Base-by-base conservation (phyloP, 2,888 invertebrate species). In the Mellilla xanthometata region DNA sequence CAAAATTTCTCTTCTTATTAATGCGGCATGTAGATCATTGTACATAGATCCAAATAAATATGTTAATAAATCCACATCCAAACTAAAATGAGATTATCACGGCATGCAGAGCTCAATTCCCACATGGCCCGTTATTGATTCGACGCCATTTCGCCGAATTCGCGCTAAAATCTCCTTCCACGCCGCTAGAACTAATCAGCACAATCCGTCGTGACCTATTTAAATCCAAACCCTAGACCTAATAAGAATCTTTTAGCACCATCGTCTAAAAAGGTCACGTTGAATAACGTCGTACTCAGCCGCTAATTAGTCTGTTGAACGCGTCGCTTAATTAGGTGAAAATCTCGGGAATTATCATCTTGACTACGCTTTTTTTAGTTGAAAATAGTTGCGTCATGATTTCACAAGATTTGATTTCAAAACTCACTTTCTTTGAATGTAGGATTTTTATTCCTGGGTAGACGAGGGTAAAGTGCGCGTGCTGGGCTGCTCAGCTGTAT, bases 371-470 rank as follows among this genome's bases (percentile, higher is more conserved):
- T n/a, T n/a, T n/a, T n/a, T n/a, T n/a, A n/a, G n/a, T n/a, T n/a
- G n/a, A n/a, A n/a, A n/a, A n/a, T n/a, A n/a, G n/a, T n/a, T n/a
- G n/a, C n/a, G n/a, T n/a, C n/a, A n/a, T n/a, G n/a, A n/a, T n/a
- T n/a, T n/a, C n/a, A n/a, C n/a, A n/a, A n/a, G n/a, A n/a, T n/a
- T 19, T 6, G 6, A 22, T 8, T 12, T 28, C 10, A 13, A 1
- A 19, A 87, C 87, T 88, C 72, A 88, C 87, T 86, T 83, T 74
- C 60, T 61, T 71, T 72, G 70, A 72, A 67, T 68, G 62, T 76
- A 82, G 81, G 87, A 80, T 81, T 82, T 82, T 76, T 74, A 71
- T 78, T 83, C 84, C 85, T 80, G 68, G 56, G 62, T 60, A 58
- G 58, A 58, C 54, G 58, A 52, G 57, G 49, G 53, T 60, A 55